Conservation (phyloP, 2,113 vertebrate genomes). For the zebrafish (Danio rerio) region DNA sequence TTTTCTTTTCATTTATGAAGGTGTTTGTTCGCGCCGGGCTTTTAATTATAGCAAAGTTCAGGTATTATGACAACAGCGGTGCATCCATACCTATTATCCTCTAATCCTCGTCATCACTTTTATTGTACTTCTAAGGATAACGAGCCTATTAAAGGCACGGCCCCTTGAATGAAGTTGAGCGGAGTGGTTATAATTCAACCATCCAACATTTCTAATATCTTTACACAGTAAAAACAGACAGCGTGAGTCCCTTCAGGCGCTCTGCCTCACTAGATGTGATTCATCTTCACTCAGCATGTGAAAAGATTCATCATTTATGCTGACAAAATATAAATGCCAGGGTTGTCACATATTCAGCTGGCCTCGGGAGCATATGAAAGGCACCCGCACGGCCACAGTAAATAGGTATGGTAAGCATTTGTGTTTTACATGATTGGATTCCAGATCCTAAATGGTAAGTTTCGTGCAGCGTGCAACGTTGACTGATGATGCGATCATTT, state of each 20-base stretch:
- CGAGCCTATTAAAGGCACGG: constrained; percentile 2
- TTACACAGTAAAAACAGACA: constrained; percentile 41
- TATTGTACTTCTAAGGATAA: constrained; percentile 13
- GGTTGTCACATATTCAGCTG: constrained; percentile 35
- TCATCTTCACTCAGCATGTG: constrained; percentile 35
- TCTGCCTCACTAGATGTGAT: constrained; percentile 31
- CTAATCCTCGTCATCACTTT: not conserved
- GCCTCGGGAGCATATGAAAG: constrained; percentile 30
- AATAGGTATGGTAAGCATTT: constrained; percentile 26
- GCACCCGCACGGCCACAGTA: not conserved
- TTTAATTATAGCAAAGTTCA: constrained; percentile 36
- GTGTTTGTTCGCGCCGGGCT: not conserved
- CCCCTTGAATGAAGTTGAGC: not conserved
- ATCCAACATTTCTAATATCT: constrained; percentile 38
- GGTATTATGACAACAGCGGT: not conserved
- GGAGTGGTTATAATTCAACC: constrained; percentile 25
- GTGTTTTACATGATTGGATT: constrained; percentile 37
- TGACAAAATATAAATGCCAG: constrained; percentile 41
- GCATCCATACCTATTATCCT: constrained; percentile 16
- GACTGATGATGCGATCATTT: constrained; percentile 16
- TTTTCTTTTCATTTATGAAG: constrained; percentile 1
- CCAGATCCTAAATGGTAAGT: not conserved
- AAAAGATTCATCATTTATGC: constrained; percentile 36
- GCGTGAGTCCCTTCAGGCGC: constrained; percentile 26
- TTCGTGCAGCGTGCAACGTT: not conserved